Evolutionary conservation across 2,888 invertebrate species (phyloP), one percentile per base, ranked within the genome.

Genomic region (Incurvaria masculella): DNA sequence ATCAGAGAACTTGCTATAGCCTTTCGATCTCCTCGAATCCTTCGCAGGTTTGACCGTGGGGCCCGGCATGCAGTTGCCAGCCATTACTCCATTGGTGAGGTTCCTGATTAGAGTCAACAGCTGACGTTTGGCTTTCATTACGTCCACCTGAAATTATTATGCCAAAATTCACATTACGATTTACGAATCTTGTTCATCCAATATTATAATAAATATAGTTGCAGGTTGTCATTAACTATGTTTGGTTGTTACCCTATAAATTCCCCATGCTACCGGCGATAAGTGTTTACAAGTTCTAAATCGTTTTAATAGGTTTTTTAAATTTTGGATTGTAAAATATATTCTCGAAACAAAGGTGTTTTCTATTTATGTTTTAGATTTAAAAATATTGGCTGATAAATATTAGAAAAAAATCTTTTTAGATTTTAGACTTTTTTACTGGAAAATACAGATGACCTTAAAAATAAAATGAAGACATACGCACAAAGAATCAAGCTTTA

Each of bases 91-190:
- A 60, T 85, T 85, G 4, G 91, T 91, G 44, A 97, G 65, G 40
- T 74, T 78, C 41, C 81, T 80, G 0, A 89, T 86, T 14, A 90
- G 59, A 41, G 89, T 83, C 40, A 97, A 69, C n/a, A 97, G 66
- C 49, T 85, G 84, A 56, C 81, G 74, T 66, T 89, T 92, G 19
- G 80, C 87, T 65, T 84, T 88, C 60, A 88, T 57, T 39, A 75
- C 66, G 67, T 91, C 91, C 45, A 91, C 81, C 89, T 89, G 64
- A 47, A 61, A 63, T 48, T 42, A 48, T n/a, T n/a, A n/a, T n/a
- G n/a, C n/a, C n/a, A n/a, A n/a, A n/a, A n/a, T n/a, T n/a, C n/a
- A n/a, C n/a, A n/a, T n/a, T n/a, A n/a, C n/a, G n/a, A n/a, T n/a
- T 47, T 44, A 41, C 8, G 21, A 38, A 21, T 23, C 21, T 8